Percentiles rank a stretch among this genome's conserved stretches.
phyloP scores from a whole-genome alignment of 2,888 invertebrate species.

The Penaeus monodon region DNA sequence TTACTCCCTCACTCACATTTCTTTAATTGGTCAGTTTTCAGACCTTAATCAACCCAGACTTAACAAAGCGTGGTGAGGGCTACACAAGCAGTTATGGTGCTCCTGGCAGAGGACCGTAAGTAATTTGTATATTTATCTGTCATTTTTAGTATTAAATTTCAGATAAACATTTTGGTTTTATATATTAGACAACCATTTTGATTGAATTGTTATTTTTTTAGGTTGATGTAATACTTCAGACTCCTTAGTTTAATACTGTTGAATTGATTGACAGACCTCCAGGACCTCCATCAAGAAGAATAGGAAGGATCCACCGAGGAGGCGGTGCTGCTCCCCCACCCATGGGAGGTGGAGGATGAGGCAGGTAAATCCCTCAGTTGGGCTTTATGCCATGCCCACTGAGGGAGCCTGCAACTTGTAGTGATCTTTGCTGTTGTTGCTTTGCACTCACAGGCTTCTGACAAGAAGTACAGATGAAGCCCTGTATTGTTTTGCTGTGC shows the following conservation, averaged over 20 bases:
- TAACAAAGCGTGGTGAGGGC: constrained; percentile 5
- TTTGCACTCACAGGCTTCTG: no score
- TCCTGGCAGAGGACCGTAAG: constrained; percentile 43
- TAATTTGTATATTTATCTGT: background rate
- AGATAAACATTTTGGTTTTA: background rate
- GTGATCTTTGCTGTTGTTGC: no score
- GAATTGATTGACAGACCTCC: no score
- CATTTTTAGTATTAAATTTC: background rate
- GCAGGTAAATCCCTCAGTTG: constrained; percentile 31
- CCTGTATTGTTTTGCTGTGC: no score
- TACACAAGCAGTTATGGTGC: constrained; percentile 1
- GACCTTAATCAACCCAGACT: constrained; percentile 37
- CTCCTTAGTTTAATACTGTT: no score
- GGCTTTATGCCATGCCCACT: no score
- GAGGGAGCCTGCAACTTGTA: no score
- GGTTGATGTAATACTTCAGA: no score
- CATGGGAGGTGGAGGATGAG: constrained; percentile 47
- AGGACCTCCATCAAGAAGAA: constrained; percentile 1
- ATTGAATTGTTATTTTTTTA: no score
- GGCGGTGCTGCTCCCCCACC: constrained; percentile 21
- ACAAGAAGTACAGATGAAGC: no score
- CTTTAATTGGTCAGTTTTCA: constrained; percentile 30
- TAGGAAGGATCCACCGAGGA: constrained; percentile 30
- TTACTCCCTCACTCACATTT: background rate
- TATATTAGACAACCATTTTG: background rate